Evolutionary conservation across 2,888 invertebrate genomes (phyloP).

Genomic region (Petrolisthes cinctipes): DNA sequence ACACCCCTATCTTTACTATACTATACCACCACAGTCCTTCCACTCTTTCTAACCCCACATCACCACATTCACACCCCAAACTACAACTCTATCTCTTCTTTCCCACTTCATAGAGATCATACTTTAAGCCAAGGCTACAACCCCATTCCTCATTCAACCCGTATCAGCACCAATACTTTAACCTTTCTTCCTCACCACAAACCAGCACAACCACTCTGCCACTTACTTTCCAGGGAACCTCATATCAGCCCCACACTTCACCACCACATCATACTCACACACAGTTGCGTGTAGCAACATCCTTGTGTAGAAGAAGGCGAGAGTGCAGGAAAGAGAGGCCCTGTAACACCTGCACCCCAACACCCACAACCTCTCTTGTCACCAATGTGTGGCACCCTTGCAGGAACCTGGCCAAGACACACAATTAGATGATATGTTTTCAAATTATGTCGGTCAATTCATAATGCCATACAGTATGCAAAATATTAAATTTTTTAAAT

Average conservation of each 20-base stretch:
- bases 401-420: slow-evolving; percentile 54
- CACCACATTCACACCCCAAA: too few species aligned
- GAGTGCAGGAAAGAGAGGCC: slow-evolving; percentile 66
- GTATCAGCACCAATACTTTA: too few species aligned
- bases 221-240: too few species aligned
- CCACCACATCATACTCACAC: slow-evolving; percentile 64
- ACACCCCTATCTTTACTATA: too few species aligned
- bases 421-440: neutral
- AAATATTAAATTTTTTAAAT: neutral
- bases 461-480: neutral
- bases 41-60: too few species aligned
- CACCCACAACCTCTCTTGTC: slow-evolving; percentile 65
- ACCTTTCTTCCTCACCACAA: too few species aligned
- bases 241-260: neutral
- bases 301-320: slow-evolving; percentile 65
- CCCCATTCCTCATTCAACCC: too few species aligned
- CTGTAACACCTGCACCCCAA: slow-evolving; percentile 66
- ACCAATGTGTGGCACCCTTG: slow-evolving; percentile 64
- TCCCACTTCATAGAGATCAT: too few species aligned
- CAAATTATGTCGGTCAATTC: neutral
- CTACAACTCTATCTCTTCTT: too few species aligned
- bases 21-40: too few species aligned
- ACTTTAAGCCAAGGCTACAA: too few species aligned
- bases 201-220: too few species aligned
- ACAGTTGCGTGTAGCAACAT: slow-evolving; percentile 67